These are phyloP conservation scores for Cephus runcator DNA, from an alignment of 2,888 invertebrate species.

Conservation along the genomic window DNA sequence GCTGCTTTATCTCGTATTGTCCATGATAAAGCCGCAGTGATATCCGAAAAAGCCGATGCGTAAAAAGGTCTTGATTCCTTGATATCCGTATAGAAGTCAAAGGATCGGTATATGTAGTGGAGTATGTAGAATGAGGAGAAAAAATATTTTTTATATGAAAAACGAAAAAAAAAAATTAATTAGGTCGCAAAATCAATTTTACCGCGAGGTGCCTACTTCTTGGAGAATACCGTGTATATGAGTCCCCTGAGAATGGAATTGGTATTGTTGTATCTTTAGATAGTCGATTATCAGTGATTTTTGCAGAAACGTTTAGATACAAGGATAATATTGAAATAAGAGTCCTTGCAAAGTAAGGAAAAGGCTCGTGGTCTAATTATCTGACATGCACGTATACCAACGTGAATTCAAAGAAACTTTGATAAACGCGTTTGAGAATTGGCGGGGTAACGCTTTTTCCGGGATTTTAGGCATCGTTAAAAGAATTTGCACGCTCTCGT, in stretches of 20 bases:
- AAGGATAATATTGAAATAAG: not conserved
- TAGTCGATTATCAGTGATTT: not conserved
- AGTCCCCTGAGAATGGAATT: not conserved
- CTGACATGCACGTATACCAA: not conserved
- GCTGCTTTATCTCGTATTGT: slow-evolving; percentile 64
- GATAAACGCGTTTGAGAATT: slow-evolving; percentile 44
- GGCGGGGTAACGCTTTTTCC: slow-evolving; percentile 43
- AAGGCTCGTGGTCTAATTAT: not conserved
- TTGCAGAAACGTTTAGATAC: not conserved
- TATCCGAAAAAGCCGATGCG: slow-evolving; percentile 44
- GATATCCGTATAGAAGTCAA: not conserved
- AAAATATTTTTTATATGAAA: not conserved
- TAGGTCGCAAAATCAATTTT: not conserved
- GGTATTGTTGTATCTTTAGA: not conserved
- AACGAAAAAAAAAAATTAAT: not conserved
- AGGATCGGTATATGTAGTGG: not conserved
- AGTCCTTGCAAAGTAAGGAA: not conserved
- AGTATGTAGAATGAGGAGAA: not conserved
- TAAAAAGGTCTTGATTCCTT: not conserved
- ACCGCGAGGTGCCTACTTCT: not conserved
- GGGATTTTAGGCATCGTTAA: slow-evolving; percentile 58
- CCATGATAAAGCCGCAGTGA: slow-evolving; percentile 62
- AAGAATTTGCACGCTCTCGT: slow-evolving; percentile 63
- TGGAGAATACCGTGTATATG: not conserved
- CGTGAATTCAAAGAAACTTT: slow-evolving; percentile 47